A percentile compares a stretch with the other conserved stretches of the same genome.
Evolutionary conservation across 2,888 invertebrate species (phyloP).

Genomic region (Griposia aprilina): DNA sequence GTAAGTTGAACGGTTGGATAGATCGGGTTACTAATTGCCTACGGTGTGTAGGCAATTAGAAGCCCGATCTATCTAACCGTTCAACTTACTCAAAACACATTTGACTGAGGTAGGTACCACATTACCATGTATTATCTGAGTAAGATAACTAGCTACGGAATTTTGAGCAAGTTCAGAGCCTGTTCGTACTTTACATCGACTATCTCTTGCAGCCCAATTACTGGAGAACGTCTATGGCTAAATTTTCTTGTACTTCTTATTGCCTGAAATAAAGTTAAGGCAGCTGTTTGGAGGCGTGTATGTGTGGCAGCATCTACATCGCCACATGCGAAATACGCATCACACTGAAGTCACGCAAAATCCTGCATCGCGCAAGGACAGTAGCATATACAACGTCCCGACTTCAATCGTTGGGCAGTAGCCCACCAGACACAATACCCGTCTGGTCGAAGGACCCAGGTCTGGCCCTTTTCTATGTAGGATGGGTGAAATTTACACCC

Average conservation of each 20-base stretch:
- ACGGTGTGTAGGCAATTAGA: not conserved
- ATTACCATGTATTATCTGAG: not conserved
- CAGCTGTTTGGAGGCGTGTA: not conserved
- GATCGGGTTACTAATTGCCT: conserved; percentile 42
- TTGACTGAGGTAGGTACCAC: not conserved
- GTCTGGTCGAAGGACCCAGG: too few species aligned
- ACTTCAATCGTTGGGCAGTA: too few species aligned
- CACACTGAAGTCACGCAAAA: too few species aligned
- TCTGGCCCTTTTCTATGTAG: too few species aligned
- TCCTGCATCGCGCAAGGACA: too few species aligned
- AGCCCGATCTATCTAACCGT: too few species aligned
- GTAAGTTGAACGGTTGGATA: conserved; percentile 20
- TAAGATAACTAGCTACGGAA: not conserved
- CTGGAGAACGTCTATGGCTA: not conserved
- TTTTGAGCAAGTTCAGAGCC: conserved; percentile 10
- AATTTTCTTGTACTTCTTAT: not conserved
- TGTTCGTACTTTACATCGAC: not conserved
- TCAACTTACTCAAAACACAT: too few species aligned
- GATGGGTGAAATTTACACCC: too few species aligned
- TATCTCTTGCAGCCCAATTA: not conserved
- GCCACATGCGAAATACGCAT: too few species aligned
- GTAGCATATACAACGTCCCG: too few species aligned
- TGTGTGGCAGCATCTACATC: not conserved
- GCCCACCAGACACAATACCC: too few species aligned
- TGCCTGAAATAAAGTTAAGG: not conserved